Conservation (phyloP, 2,888 invertebrate species). For the Pharmacophagus antenor region DNA sequence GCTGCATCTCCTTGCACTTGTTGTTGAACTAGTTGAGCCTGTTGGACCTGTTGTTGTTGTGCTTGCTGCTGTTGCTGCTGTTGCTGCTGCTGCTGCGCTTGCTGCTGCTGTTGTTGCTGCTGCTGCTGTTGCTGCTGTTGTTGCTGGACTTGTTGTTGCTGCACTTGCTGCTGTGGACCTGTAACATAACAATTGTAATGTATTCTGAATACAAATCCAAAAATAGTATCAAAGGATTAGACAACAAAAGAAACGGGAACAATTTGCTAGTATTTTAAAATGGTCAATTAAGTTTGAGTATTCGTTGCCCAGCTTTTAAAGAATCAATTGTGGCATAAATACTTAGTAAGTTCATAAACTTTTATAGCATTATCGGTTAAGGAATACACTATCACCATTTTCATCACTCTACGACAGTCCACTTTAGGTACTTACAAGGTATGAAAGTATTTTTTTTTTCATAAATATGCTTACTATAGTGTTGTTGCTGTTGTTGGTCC, state of each 20-base stretch:
- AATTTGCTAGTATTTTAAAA: no score
- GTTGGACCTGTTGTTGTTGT: constrained; percentile 62
- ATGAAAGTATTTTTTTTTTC: no score
- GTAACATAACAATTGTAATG: not conserved
- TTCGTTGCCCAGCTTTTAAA: no score
- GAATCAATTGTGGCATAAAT: no score
- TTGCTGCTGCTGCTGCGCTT: constrained; percentile 47
- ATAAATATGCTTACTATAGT: constrained; percentile 55
- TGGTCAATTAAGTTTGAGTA: no score
- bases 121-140: constrained; percentile 47
- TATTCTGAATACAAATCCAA: not conserved
- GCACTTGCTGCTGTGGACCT: constrained; percentile 44
- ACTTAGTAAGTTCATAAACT: no score
- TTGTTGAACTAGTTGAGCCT: constrained; percentile 56
- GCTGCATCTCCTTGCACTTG: constrained; percentile 70
- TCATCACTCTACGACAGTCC: no score
- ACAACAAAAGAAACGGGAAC: not conserved
- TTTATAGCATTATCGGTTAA: no score
- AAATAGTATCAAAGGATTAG: not conserved
- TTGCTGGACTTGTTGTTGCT: constrained; percentile 42
- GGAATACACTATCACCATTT: no score
- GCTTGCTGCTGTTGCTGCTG: constrained; percentile 58
- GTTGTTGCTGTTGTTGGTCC: constrained; percentile 49
- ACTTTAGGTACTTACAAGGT: no score
- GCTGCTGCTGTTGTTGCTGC: constrained; percentile 49